phyloP scores from a whole-genome alignment of 2,797 vertebrate genomes.

The Nannoperca australis region DNA sequence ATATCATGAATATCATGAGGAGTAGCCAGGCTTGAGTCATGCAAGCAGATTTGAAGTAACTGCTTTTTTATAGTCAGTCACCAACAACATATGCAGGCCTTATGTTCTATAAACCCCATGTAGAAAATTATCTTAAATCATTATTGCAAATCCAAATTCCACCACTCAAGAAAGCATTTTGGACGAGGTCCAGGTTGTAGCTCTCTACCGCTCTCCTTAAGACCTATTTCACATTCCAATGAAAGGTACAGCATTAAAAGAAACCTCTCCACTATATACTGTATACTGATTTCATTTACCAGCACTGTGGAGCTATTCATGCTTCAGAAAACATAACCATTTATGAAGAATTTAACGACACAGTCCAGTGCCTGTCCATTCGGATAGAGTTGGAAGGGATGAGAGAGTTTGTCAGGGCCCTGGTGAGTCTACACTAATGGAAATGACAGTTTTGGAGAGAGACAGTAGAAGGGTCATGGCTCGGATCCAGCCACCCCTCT shows the following conservation, averaged over 20 bases:
- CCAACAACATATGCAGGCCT: conserved; percentile 42
- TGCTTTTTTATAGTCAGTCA: conserved; percentile 53
- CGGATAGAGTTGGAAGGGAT: conserved; percentile 75
- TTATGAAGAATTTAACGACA: conserved; percentile 76
- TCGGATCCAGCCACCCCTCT: conserved; percentile 75
- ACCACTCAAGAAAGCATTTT: conserved; percentile 49
- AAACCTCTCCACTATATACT: conserved; percentile 34
- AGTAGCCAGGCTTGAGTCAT: conserved; percentile 4
- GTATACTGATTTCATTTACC: conserved; percentile 62
- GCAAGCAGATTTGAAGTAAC: conserved; percentile 35
- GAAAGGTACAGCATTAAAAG: conserved; percentile 32
- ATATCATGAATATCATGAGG: conserved; percentile 16
- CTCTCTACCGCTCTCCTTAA: conserved; percentile 60
- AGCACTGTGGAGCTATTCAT: conserved; percentile 60
- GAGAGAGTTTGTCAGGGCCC: conserved; percentile 78
- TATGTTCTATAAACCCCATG: conserved; percentile 41
- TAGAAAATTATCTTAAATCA: conserved; percentile 68
- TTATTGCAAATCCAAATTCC: conserved; percentile 71
- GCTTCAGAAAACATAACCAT: conserved; percentile 70
- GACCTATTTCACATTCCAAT: conserved; percentile 56
- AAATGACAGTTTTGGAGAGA: conserved; percentile 81
- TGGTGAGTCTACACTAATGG: conserved; percentile 79
- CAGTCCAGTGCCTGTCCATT: conserved; percentile 69
- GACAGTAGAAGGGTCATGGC: conserved; percentile 81
- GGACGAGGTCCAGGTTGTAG: conserved; percentile 58